Percentiles rank a stretch among this genome's conserved stretches.
Conservation (phyloP, 2,888 invertebrate genomes). For the Artemia sp. region DNA sequence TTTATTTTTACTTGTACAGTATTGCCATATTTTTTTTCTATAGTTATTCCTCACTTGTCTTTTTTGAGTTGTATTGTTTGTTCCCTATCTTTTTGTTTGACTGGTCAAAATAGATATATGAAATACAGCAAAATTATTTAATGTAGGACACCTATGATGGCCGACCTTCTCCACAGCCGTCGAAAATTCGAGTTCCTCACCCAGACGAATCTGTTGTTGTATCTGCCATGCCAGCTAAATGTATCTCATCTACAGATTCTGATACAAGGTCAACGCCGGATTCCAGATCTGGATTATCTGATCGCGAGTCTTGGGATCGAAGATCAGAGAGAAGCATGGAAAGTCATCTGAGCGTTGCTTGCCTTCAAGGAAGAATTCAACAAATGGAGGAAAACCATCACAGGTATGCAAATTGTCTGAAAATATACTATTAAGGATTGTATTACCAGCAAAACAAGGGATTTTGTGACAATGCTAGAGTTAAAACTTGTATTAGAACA, state of each 20-base stretch:
- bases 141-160: neutral
- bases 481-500: no score
- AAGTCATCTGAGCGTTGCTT: constrained; percentile 71
- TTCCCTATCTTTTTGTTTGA: no score
- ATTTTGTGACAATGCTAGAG: no score
- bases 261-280: constrained; percentile 8
- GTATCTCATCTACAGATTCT: constrained; percentile 1
- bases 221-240: constrained; percentile 2
- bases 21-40: no score
- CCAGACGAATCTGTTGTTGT: neutral
- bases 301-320: constrained; percentile 7
- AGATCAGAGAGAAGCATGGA: constrained; percentile 44
- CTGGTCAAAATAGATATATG: no score
- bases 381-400: constrained; percentile 44
- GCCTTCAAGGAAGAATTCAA: constrained; percentile 76
- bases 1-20: no score
- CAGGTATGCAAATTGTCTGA: neutral
- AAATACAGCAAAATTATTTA: neutral
- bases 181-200: constrained; percentile 8
- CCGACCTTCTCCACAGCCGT: constrained; percentile 11
- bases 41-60: no score
- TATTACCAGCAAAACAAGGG: no score
- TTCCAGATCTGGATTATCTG: constrained; percentile 6
- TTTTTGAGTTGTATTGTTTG: no score
- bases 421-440: no score